Evolutionary conservation across 2,888 invertebrate genomes (phyloP), one percentile per base, ranked within the genome.

Genomic region (Campoplex nolae): DNA sequence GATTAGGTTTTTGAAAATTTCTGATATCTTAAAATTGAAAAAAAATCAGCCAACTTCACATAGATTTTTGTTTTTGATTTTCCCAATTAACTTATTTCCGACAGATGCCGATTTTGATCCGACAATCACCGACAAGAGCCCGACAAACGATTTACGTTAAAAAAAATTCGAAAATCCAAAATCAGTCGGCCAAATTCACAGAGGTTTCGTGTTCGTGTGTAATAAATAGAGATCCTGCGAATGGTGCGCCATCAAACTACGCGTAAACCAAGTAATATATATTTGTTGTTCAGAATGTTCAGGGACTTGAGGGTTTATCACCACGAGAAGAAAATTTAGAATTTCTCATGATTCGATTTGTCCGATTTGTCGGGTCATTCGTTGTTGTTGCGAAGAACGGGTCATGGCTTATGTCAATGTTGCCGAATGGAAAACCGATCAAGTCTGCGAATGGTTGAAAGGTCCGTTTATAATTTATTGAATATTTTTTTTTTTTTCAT

Each of bases 371-470:
- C 81, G 84, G 83, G 81, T 83, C 80, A 87, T 88, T 85, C 82
- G 85, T 87, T 67, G 85, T 87, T 67, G 82, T 77, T 68, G 82
- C 78, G 65, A 71, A 86, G 58, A 71, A 86, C 90, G 89, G 91
- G 91, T 91, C 92, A 97, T 97, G 97, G 97, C 97, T 93, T 97
- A 97, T 94, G 97, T 97, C 91, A 97, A 97, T 95, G 97, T 98
- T 91, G 97, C 97, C 91, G 98, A 98, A 95, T 98, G 98, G 98
- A 97, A 97, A 91, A 97, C 97, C 83, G 97, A 98, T 93, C 98
- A 98, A 96, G 98, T 98, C 91, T 97, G 97, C 90, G 98, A 98
- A 94, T 98, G 98, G 98, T 95, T 98, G 90, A 97, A 97, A 96
- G 98, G 98, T 98, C 95, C 87, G 92, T 83, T 23, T 23, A 23